Evolutionary conservation across 2,888 invertebrate genomes (phyloP).

Genomic region (Geotrupes spiniger): DNA sequence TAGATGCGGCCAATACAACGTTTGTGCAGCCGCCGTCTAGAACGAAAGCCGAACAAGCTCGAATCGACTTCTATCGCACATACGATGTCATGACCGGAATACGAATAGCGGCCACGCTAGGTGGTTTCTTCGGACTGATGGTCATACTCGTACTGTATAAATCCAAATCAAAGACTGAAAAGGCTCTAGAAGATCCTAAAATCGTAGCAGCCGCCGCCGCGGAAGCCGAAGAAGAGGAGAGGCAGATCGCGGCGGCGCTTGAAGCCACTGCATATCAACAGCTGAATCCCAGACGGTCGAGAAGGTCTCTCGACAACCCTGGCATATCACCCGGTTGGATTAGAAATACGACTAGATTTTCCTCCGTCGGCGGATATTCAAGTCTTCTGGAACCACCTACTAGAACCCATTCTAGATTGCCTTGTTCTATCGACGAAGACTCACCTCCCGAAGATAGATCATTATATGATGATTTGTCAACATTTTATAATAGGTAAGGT

Average conservation of each 20-base stretch:
- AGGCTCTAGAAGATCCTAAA: constrained; percentile 74
- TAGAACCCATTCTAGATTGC: constrained; percentile 60
- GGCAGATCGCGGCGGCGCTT: constrained; percentile 70
- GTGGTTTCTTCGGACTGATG: constrained; percentile 89
- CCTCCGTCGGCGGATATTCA: constrained; percentile 69
- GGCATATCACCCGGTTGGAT: constrained; percentile 56
- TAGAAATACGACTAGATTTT: constrained; percentile 54
- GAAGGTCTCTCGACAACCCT: constrained; percentile 11
- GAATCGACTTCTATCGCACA: constrained; percentile 81
- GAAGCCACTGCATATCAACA: constrained; percentile 65
- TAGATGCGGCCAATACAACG: constrained; percentile 34
- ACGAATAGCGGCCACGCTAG: constrained; percentile 86
- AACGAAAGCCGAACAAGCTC: constrained; percentile 57
- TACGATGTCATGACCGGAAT: constrained; percentile 94
- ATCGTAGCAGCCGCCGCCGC: constrained; percentile 70
- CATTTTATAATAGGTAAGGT: constrained; percentile 40
- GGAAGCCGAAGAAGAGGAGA: constrained; percentile 74
- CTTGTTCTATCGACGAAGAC: constrained; percentile 59
- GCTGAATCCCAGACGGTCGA: constrained; percentile 49
- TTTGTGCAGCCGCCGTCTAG: constrained; percentile 54
- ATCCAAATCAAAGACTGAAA: constrained; percentile 75
- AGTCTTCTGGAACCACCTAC: constrained; percentile 65
- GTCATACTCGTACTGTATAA: constrained; percentile 89
- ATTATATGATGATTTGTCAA: constrained; percentile 43
- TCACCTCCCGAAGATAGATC: constrained; percentile 41